Base-by-base conservation (phyloP, 2,888 invertebrate genomes). In the Drosophila austrosaltans region DNA sequence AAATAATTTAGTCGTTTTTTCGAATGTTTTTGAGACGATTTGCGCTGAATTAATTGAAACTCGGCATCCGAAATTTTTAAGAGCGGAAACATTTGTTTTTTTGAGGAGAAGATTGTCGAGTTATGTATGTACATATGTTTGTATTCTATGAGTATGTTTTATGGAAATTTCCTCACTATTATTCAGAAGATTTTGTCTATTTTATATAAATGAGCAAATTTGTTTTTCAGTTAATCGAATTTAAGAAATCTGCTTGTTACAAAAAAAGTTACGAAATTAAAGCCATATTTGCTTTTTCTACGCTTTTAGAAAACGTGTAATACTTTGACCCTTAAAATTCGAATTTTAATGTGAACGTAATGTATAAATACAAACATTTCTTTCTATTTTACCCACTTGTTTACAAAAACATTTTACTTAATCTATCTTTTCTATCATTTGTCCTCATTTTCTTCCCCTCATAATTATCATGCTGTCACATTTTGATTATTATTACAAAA, bases 401-500 rank as follows among this genome's bases (percentile, higher is more conserved):
- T 48, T 48, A 48, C 25, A 22, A 48, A 48, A 48, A 22, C 22
- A 48, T 25, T 48, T 48, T 48, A 2, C 10, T 25, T 25, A 25
- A 25, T 48, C 12, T 48, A 48, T 48, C 10, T 22, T 48, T 48
- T 48, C 1, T 10, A 2, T 16, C 10, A 40, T 40, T 12, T 40
- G 39, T 40, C 39, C 12, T 2, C 58, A 12, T 39, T 58, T 40
- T 22, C 25, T 36, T n/a, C 40, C 36, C 22, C 39, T 36, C 12
- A 32, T 36, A 42, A 25, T 48, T 25, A 25, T 48, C 10, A 12
- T 25, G 28, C n/a, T 32, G 36, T 36, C 53, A 48, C 61, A 30
- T 4, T 53, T n/a, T 58, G 53, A 44, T 60, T 53, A 71, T 61
- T 62, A 32, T 58, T 67, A 77, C 71, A 77, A 72, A 39, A 28